Conservation (phyloP, 2,113 vertebrate species). For the Bolborhynchus lineola region DNA sequence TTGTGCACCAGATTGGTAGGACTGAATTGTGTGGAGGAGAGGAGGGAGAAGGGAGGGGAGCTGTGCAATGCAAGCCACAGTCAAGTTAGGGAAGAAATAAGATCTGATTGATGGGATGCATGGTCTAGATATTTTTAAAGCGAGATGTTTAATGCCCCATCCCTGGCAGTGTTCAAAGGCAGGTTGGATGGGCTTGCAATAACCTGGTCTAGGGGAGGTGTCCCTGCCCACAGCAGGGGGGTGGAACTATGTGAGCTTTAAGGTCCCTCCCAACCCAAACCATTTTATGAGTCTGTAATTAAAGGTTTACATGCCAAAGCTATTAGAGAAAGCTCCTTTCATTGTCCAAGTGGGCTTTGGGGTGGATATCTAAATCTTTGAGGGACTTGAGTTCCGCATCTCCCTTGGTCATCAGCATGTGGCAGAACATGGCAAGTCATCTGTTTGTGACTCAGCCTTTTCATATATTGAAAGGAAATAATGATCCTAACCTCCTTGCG, state of each 20-base stretch:
- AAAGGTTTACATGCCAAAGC: fast-evolving
- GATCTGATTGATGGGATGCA: background rate
- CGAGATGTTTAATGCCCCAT: background rate
- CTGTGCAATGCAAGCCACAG: background rate
- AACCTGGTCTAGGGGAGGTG: background rate
- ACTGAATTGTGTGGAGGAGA: background rate
- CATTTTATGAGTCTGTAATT: background rate
- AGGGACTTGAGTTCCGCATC: background rate
- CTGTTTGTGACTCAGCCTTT: background rate
- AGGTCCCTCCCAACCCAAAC: background rate
- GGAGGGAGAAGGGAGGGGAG: background rate
- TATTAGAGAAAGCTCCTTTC: background rate
- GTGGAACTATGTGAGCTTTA: background rate
- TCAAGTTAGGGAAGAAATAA: background rate
- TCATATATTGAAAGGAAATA: fast-evolving
- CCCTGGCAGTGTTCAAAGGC: background rate
- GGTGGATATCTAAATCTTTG: background rate
- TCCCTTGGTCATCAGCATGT: background rate
- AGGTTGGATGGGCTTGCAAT: background rate
- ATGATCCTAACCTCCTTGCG: background rate
- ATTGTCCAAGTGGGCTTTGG: background rate
- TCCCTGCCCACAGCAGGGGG: background rate
- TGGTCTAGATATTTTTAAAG: background rate
- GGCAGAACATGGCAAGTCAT: background rate
- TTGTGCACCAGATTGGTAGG: fast-evolving